A percentile compares a stretch with the other conserved stretches of the same genome.
Evolutionary conservation across 1,140 invertebrate genomes (phyloP).

Genomic region (Drosophila nasuta): DNA sequence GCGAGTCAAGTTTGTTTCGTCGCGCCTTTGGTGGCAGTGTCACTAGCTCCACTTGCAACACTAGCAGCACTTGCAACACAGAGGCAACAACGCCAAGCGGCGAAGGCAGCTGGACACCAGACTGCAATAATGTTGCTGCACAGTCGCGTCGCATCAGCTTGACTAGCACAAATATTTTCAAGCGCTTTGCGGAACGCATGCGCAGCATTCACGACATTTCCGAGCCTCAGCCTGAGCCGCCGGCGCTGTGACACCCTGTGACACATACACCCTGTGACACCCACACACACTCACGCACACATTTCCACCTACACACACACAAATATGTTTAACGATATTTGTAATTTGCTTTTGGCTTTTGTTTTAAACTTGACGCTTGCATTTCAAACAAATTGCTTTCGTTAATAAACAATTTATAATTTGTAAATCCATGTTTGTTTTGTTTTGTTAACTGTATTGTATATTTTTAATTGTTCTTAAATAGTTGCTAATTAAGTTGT

Average conservation of each 20-base stretch:
- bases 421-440: conserved; percentile 48
- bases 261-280: not conserved
- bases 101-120: conserved; percentile 45
- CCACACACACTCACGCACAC: not conserved
- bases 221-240: conserved; percentile 33
- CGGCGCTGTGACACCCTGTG: conserved; percentile 13
- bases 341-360: conserved; percentile 40
- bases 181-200: conserved; percentile 80
- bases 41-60: conserved; percentile 41
- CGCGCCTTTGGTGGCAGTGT: conserved; percentile 71
- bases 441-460: conserved; percentile 33
- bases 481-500: conserved; percentile 10
- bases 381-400: conserved; percentile 62
- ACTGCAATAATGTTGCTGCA: conserved; percentile 7
- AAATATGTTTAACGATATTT: conserved; percentile 20
- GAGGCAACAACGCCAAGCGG: conserved; percentile 54
- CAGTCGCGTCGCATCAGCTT: conserved; percentile 40
- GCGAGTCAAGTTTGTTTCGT: conserved; percentile 70
- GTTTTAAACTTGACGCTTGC: conserved; percentile 49
- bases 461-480: conserved; percentile 10
- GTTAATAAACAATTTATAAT: conserved; percentile 68
- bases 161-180: conserved; percentile 77
- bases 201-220: conserved; percentile 52
- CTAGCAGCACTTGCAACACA: conserved; percentile 26
- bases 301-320: conserved; percentile 1